phyloP scores from a whole-genome alignment of 2,888 invertebrate species.

The Gari tellinella region DNA sequence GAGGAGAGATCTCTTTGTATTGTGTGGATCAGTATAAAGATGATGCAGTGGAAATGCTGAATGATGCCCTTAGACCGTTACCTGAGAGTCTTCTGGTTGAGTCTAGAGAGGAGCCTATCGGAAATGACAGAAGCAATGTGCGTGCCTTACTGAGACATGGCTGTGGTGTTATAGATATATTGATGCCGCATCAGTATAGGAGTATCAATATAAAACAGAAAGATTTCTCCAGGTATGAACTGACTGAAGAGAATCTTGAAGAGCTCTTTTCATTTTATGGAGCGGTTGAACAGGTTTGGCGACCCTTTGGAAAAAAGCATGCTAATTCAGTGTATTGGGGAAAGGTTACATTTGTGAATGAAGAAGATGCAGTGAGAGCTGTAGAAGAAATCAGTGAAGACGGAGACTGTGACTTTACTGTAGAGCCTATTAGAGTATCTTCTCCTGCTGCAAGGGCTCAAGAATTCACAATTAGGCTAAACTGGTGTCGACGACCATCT shows the following conservation, averaged over 20 bases:
- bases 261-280: conserved; percentile 39
- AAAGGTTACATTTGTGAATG: conserved; percentile 60
- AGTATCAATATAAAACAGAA: conserved; percentile 57
- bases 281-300: conserved; percentile 59
- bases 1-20: conserved; percentile 65
- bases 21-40: conserved; percentile 38
- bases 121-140: conserved; percentile 41
- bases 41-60: conserved; percentile 11
- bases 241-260: conserved; percentile 19
- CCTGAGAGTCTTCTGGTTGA: conserved; percentile 38
- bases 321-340: conserved; percentile 65
- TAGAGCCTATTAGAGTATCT: conserved; percentile 19
- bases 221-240: conserved; percentile 16
- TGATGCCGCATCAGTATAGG: conserved; percentile 70
- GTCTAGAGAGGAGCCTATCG: conserved; percentile 47
- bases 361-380: conserved; percentile 52
- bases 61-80: conserved; percentile 22
- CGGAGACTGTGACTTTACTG: conserved; percentile 9
- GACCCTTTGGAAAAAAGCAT: conserved; percentile 40
- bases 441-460: neutral
- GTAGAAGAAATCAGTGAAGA: conserved; percentile 37
- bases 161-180: conserved; percentile 58
- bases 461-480: conserved; percentile 62
- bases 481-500: conserved; percentile 67
- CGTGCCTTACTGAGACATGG: conserved; percentile 68